A percentile compares a stretch with the other conserved stretches of the same genome.
Conservation (phyloP, 2,113 vertebrate genomes). For the Rattus rattus region DNA sequence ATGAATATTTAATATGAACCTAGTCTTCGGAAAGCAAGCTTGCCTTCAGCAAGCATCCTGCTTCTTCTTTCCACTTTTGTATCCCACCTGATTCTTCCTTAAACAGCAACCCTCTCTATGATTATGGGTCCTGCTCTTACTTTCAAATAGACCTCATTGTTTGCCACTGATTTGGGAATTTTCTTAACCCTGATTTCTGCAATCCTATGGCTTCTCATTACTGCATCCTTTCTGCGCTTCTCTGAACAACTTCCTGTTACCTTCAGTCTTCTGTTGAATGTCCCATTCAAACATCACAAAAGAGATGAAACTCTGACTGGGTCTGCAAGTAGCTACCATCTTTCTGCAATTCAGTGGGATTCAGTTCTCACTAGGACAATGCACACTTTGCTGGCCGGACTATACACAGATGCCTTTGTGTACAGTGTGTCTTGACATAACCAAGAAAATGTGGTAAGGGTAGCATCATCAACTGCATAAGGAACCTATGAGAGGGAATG, state of each 20-base stretch:
- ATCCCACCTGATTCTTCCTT: neutral
- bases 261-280: slow-evolving; percentile 64
- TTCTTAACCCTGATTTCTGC: slow-evolving; percentile 62
- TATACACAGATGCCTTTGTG: slow-evolving; percentile 15
- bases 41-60: neutral
- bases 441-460: neutral
- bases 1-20: neutral
- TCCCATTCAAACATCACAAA: slow-evolving; percentile 75
- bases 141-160: slow-evolving; percentile 60
- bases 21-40: neutral
- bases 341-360: slow-evolving; percentile 39
- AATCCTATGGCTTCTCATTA: slow-evolving; percentile 70
- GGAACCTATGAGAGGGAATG: neutral
- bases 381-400: slow-evolving; percentile 16
- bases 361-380: slow-evolving; percentile 8
- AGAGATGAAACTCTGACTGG: slow-evolving; percentile 68
- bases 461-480: neutral
- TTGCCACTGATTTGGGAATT: slow-evolving; percentile 37
- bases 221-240: slow-evolving; percentile 70
- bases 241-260: slow-evolving; percentile 63
- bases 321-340: slow-evolving; percentile 51
- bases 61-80: neutral
- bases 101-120: neutral
- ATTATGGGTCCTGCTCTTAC: slow-evolving; percentile 25
- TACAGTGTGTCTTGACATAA: neutral